A percentile compares a stretch with the other conserved stretches of the same genome.
Conservation (phyloP, 2,888 invertebrate species). For the Napeogenes sylphis region DNA sequence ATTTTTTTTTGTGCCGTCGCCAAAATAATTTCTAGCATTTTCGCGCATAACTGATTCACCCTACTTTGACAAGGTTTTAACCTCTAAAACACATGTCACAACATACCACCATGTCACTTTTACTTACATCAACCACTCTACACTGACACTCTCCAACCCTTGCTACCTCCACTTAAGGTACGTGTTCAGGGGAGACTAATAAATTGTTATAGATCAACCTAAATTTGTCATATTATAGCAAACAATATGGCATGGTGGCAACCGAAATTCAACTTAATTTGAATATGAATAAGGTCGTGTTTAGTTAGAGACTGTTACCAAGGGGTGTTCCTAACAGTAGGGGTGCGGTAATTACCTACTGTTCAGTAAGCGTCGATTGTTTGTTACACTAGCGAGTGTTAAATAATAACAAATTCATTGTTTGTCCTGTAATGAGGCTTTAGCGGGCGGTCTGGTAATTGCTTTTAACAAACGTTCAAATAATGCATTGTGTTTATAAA, state of each 20-base stretch:
- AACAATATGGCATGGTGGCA: constrained; percentile 10
- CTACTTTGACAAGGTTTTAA: constrained; percentile 46
- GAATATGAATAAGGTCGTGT: constrained; percentile 33
- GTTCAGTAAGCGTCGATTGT: constrained; percentile 56
- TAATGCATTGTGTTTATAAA: constrained; percentile 23
- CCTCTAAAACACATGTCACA: constrained; percentile 53
- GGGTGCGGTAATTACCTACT: constrained; percentile 63
- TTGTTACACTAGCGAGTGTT: constrained; percentile 51
- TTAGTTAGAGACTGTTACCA: constrained; percentile 26
- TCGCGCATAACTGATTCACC: constrained; percentile 38
- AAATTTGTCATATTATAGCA: constrained; percentile 39
- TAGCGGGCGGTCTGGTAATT: constrained; percentile 54
- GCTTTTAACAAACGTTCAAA: constrained; percentile 37
- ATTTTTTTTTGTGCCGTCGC: too few species aligned
- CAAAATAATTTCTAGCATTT: constrained; percentile 9
- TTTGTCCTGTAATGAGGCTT: constrained; percentile 51
- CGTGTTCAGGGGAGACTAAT: constrained; percentile 31
- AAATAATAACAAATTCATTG: constrained; percentile 69
- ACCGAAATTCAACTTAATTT: constrained; percentile 21
- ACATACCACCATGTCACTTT: constrained; percentile 47
- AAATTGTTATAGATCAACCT: constrained; percentile 41
- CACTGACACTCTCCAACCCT: constrained; percentile 36
- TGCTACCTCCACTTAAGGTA: constrained; percentile 27
- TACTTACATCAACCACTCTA: constrained; percentile 37
- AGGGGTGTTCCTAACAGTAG: constrained; percentile 51